Base-by-base conservation (phyloP, 2,888 invertebrate genomes). In the Phortica okadai region DNA sequence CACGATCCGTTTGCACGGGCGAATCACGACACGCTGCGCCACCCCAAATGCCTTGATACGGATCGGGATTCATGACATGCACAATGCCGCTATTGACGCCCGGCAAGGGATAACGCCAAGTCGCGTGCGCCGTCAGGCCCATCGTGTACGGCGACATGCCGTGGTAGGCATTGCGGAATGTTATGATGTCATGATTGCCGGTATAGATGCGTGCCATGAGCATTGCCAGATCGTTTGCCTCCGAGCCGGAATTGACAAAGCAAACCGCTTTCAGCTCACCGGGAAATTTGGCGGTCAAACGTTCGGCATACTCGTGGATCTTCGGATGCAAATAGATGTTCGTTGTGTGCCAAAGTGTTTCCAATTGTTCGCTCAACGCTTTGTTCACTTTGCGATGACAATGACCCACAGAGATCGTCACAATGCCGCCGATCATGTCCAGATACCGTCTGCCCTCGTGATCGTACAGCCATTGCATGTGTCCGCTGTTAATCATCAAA, bases 391-490 rank as follows among this genome's bases (percentile, higher is more conserved):
- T 97, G 73, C 98, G 98, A 92, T 99, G 99, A 90, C 97, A 98
- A 91, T 99, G 99, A 33, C 99, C 99, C 2, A 99, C 98, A 74
- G 98, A 98, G 58, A 99, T 97, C 0, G 99, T 99, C 16, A 98
- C 98, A 84, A 99, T 99, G 7, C 99, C 99, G 6, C 95, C 99
- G 90, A 98, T 97, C 93, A 99, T 94, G 91, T 99, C 99, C 81
- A 99, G 93, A 91, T 98, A 99, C 84, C 97, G 93, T 80, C 93
- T 94, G 4, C 98, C 98, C 74, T 94, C 93, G 81, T 96, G 94
- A 91, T 99, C 98, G 91, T 94, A 99, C 6, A 99, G 91, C 96
- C 97, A 99, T 91, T 99, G 99, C 94, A 96, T 97, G 88, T 95
- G 93, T 0, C 97, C 98, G 87, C 96, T 96, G 88, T 96, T 94